A percentile compares a stretch with the other conserved stretches of the same genome.
phyloP scores from a whole-genome alignment of 2,113 vertebrate genomes.

The Oncorhynchus keta region DNA sequence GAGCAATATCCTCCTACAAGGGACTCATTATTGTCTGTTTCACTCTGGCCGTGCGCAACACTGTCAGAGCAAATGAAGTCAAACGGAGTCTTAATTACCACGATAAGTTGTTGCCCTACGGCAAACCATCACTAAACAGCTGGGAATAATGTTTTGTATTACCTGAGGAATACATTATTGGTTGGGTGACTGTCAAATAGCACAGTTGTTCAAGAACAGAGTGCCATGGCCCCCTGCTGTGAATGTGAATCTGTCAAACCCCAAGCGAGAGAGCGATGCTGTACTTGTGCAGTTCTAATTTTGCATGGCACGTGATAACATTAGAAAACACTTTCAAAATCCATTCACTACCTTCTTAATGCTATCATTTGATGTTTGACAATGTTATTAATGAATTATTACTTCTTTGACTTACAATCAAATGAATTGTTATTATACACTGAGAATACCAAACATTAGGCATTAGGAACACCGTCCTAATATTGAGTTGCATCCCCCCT shows the following conservation, averaged over 20 bases:
- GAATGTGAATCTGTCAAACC: background rate
- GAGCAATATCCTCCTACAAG: conserved; percentile 32
- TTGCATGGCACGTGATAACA: background rate
- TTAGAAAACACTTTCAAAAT: too few relatives aligned
- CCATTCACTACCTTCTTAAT: too few relatives aligned
- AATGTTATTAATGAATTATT: too few relatives aligned
- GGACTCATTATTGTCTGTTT: conserved; percentile 36
- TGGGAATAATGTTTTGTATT: conserved; percentile 57
- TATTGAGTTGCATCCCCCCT: too few relatives aligned
- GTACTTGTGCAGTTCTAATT: background rate
- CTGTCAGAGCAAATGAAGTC: conserved; percentile 67
- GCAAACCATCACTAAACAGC: conserved; percentile 67
- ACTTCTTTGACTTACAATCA: too few relatives aligned
- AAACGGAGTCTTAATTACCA: conserved; percentile 69
- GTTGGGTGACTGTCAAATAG: conserved; percentile 55
- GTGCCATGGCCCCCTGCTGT: conserved; percentile 39
- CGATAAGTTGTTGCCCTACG: conserved; percentile 66
- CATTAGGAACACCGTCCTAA: too few relatives aligned
- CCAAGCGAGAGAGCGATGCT: background rate
- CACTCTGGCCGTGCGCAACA: conserved; percentile 48
- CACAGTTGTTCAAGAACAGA: conserved; percentile 15
- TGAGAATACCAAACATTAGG: too few relatives aligned
- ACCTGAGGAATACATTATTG: conserved; percentile 66
- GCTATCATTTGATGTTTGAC: too few relatives aligned
- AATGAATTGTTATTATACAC: too few relatives aligned